phyloP scores from a whole-genome alignment of 2,113 vertebrate species.

The Nymphicus hollandicus region DNA sequence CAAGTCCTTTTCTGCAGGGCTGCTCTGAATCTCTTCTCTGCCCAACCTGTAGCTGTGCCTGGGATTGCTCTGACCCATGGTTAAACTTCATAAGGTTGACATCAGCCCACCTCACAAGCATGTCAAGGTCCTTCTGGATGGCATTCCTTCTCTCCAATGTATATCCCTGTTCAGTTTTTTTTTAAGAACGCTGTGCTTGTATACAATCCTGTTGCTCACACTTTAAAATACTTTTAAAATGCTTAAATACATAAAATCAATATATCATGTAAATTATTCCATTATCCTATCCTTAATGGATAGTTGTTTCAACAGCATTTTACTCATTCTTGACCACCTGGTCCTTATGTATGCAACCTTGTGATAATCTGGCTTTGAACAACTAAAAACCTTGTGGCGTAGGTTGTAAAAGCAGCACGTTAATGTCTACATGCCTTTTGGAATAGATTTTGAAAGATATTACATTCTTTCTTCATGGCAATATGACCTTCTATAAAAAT shows the following conservation, averaged over 20 bases:
- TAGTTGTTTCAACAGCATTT: neutral
- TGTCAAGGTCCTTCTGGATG: neutral
- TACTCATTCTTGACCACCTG: neutral
- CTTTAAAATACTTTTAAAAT: neutral
- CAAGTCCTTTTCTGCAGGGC: neutral
- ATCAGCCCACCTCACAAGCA: neutral
- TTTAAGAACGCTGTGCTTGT: neutral
- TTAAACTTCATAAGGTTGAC: neutral
- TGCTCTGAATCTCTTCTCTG: neutral
- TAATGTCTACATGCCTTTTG: neutral
- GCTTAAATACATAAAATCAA: neutral
- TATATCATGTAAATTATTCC: neutral
- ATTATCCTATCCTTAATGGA: neutral
- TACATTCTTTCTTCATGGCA: neutral
- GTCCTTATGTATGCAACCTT: neutral
- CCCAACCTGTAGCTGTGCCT: neutral
- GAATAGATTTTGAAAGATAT: neutral
- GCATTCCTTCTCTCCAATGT: neutral
- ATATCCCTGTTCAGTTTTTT: neutral
- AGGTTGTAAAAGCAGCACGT: neutral
- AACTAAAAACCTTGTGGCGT: neutral
- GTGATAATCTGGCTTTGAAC: neutral
- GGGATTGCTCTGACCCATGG: neutral
- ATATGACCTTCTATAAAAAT: neutral
- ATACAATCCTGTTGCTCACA: neutral